phyloP scores from a whole-genome alignment of 2,888 invertebrate species.

The Alsophila aescularia region DNA sequence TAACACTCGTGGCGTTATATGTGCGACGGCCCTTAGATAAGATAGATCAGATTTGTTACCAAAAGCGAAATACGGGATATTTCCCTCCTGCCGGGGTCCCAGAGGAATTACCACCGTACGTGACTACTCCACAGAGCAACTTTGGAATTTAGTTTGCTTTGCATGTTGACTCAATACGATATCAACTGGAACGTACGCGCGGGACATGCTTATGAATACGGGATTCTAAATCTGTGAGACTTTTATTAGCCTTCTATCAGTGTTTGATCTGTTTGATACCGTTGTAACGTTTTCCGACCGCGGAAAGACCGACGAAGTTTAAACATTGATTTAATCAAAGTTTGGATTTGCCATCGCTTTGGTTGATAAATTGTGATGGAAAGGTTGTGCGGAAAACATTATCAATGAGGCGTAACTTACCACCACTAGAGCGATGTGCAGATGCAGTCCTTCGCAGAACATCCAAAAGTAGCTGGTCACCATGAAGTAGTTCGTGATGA shows the following conservation, averaged over 20 bases:
- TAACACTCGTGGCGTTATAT: no score
- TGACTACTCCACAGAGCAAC: slow-evolving; percentile 40
- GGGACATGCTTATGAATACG: slow-evolving; percentile 18
- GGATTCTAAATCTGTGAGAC: background rate
- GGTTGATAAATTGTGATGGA: no score
- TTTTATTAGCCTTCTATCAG: background rate
- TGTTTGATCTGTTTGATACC: background rate
- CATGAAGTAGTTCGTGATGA: slow-evolving; percentile 89
- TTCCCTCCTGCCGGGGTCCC: slow-evolving; percentile 17
- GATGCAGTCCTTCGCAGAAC: slow-evolving; percentile 91
- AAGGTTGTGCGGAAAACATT: no score
- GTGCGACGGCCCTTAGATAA: background rate
- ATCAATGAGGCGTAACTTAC: slow-evolving; percentile 77
- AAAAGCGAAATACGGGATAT: slow-evolving; percentile 5
- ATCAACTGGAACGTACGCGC: slow-evolving; percentile 33
- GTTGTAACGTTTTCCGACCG: background rate
- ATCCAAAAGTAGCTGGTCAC: slow-evolving; percentile 93
- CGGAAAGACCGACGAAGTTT: no score
- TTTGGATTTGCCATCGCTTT: no score
- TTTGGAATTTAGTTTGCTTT: slow-evolving; percentile 45
- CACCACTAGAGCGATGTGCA: slow-evolving; percentile 90
- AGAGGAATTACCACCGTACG: slow-evolving; percentile 31
- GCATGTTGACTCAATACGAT: slow-evolving; percentile 37
- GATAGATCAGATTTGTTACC: slow-evolving; percentile 1
- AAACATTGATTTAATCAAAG: no score